These are phyloP conservation scores for Cryptoprocta ferox DNA, from an alignment of 2,797 vertebrate species.

Conservation along the genomic window DNA sequence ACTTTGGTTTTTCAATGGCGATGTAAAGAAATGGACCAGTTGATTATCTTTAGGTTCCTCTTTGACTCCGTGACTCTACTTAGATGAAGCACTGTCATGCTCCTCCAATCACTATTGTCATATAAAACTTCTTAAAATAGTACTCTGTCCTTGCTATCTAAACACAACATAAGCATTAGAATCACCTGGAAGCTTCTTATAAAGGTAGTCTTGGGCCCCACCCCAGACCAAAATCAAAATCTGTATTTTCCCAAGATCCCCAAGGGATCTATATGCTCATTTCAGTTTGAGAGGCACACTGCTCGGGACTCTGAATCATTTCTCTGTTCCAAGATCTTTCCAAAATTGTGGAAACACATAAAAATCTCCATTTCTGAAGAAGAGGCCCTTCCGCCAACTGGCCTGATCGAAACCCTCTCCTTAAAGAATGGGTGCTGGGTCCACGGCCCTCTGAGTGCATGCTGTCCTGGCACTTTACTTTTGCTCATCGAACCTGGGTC, in stretches of 20 bases:
- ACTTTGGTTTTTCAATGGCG: not conserved
- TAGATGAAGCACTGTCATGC: not conserved
- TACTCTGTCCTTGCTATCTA: not conserved
- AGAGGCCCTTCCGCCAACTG: not conserved
- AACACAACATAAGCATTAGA: not conserved
- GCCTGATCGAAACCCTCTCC: not conserved
- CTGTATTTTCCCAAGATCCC: not conserved
- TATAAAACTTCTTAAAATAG: not conserved
- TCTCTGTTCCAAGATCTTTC: not conserved
- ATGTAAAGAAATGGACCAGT: not conserved
- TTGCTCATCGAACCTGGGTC: not conserved
- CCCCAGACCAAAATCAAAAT: not conserved
- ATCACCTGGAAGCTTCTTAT: not conserved
- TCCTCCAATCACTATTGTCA: not conserved
- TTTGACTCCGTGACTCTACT: not conserved
- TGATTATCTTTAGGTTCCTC: not conserved
- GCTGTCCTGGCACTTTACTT: not conserved
- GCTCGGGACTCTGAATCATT: not conserved
- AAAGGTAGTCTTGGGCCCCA: not conserved
- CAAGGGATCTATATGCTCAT: not conserved
- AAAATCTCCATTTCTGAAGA: not conserved
- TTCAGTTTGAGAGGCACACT: not conserved
- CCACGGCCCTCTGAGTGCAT: not conserved
- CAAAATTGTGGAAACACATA: not conserved
- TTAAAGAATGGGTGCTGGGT: not conserved